Evolutionary conservation across 2,113 vertebrate genomes (phyloP).

Genomic region (Tupaia chinensis): DNA sequence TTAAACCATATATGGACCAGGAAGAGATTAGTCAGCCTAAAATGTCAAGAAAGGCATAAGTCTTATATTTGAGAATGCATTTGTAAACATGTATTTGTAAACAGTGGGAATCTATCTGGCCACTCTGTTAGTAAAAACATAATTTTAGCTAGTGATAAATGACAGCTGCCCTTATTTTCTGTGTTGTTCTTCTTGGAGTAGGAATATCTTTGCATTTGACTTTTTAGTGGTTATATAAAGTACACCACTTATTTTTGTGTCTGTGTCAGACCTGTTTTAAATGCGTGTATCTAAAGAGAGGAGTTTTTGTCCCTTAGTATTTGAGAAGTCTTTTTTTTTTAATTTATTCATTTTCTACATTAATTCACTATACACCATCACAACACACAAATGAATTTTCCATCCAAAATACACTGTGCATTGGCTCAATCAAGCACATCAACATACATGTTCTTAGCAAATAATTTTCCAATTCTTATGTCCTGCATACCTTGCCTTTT

Average conservation of each 20-base stretch:
- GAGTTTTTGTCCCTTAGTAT: slow-evolving; percentile 22
- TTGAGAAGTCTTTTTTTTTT: too few species aligned
- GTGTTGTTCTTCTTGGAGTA: slow-evolving; percentile 19
- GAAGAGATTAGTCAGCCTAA: slow-evolving; percentile 55
- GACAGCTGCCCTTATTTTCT: neutral
- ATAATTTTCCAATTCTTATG: too few species aligned
- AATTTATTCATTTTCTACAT: too few species aligned
- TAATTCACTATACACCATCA: too few species aligned
- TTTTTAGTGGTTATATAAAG: slow-evolving; percentile 25
- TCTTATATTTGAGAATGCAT: slow-evolving; percentile 47
- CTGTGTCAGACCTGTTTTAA: slow-evolving; percentile 49
- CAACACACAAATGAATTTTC: too few species aligned
- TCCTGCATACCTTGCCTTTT: too few species aligned
- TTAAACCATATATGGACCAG: slow-evolving; percentile 58
- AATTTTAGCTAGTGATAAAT: slow-evolving; percentile 38
- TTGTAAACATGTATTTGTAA: slow-evolving; percentile 53
- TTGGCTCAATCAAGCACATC: too few species aligned
- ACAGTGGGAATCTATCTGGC: neutral
- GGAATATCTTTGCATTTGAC: slow-evolving; percentile 27
- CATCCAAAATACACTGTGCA: too few species aligned
- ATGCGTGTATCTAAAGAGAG: neutral
- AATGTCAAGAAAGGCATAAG: slow-evolving; percentile 48
- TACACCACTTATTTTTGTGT: slow-evolving; percentile 50
- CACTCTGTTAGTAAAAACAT: slow-evolving; percentile 28
- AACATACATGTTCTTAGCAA: too few species aligned